Conservation (phyloP, 2,888 invertebrate species). For the Agrochola litura region DNA sequence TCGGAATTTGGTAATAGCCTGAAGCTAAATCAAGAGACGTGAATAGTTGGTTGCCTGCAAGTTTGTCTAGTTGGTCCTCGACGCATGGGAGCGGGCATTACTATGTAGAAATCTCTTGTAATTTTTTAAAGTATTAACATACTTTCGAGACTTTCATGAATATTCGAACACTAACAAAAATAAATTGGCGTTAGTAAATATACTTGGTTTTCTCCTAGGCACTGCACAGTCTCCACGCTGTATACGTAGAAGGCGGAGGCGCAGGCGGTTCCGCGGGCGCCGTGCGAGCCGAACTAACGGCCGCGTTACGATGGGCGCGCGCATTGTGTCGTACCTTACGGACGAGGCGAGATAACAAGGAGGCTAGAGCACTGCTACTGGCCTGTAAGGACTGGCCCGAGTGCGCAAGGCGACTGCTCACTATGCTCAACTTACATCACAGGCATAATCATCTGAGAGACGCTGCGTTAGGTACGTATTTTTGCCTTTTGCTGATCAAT, state of each 20-base stretch:
- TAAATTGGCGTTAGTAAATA: too few relatives aligned
- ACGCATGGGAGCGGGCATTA: too few relatives aligned
- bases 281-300: constrained; percentile 97
- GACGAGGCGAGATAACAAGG: constrained; percentile 92
- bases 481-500: not conserved
- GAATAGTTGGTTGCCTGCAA: too few relatives aligned
- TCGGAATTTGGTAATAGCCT: too few relatives aligned
- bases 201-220: constrained; percentile 88
- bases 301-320: constrained; percentile 94
- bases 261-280: constrained; percentile 93
- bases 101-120: too few relatives aligned
- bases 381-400: constrained; percentile 97
- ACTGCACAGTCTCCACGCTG: constrained; percentile 96
- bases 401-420: constrained; percentile 95
- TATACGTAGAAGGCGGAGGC: constrained; percentile 96
- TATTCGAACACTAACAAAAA: too few relatives aligned
- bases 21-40: too few relatives aligned
- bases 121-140: too few relatives aligned
- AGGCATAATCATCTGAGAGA: constrained; percentile 94
- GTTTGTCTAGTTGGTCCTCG: too few relatives aligned
- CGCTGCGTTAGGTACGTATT: constrained; percentile 92
- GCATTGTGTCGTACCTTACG: constrained; percentile 93
- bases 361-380: constrained; percentile 92
- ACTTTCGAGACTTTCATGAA: too few relatives aligned
- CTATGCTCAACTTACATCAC: constrained; percentile 96